Evolutionary conservation across 2,113 vertebrate genomes (phyloP), one percentile per base, ranked within the genome.

Genomic region (Propithecus coquereli): DNA sequence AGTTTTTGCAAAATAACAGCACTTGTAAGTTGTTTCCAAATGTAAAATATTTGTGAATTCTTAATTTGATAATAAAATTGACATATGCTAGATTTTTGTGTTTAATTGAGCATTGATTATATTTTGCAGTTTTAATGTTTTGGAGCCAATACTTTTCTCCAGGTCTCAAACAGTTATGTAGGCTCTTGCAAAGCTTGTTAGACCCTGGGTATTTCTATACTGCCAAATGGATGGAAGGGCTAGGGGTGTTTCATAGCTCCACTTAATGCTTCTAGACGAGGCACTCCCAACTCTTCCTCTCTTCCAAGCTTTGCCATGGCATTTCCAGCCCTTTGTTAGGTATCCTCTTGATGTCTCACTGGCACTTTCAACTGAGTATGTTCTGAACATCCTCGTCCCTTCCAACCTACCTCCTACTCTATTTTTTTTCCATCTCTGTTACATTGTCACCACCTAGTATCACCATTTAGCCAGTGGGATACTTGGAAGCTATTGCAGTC

Each of bases 31-130:
- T 93, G 27, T 91, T 91, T 94, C 79, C 25, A 73, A 91, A 71
- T 76, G 37, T 52, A 71, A 76, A 86, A 52, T 83, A 79, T n/a
- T 32, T 89, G 27, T 90, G 50, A 57, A 45, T 82, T 87, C 57
- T 68, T 54, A 87, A 80, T 84, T 68, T 91, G 87, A 57, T 43
- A 34, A 71, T 86, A 68, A 83, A 59, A 87, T 61, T 18, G 59
- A 66, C 34, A 89, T 11, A n/a, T 82, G 52, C 5, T 92, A 87
- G 73, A 76, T 71, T 95, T 97, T 52, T 66, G 50, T 83, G 37
- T 95, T 94, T 94, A 54, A 81, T 27, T 91, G 81, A 61, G 45
- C 79, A 79, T 76, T 80, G 52, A 70, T 86, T 87, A n/a, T 77
- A 13, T 45, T 65, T 73, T 61, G 14, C 10, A 37, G 43, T 52